A percentile compares a stretch with the other conserved stretches of the same genome.
Evolutionary conservation across 2,888 invertebrate species (phyloP).

Genomic region (Tenthredo mesomela): DNA sequence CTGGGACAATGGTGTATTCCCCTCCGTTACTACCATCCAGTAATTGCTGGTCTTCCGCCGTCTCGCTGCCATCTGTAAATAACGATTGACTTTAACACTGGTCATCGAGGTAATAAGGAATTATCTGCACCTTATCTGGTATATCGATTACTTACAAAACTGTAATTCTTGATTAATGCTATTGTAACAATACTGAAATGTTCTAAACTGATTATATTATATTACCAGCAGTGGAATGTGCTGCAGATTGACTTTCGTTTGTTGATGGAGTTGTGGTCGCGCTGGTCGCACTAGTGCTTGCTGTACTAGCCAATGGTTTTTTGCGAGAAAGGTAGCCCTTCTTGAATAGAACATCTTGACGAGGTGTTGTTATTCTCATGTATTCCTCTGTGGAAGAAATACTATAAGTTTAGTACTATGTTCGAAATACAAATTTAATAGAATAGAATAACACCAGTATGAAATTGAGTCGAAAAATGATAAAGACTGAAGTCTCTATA

Average conservation of each 20-base stretch:
- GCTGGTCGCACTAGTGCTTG: conserved; percentile 75
- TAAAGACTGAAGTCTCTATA: not conserved
- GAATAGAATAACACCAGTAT: not conserved
- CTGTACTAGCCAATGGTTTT: conserved; percentile 75
- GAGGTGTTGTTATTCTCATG: conserved; percentile 85
- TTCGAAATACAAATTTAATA: not conserved
- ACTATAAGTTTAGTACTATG: not conserved
- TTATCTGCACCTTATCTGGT: not conserved
- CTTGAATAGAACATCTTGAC: conserved; percentile 86
- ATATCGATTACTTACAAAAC: not conserved
- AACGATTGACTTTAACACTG: not conserved
- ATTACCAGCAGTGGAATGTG: conserved; percentile 77
- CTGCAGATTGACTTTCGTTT: conserved; percentile 75
- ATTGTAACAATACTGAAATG: not conserved
- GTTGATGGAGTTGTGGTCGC: conserved; percentile 76
- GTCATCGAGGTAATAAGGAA: conserved; percentile 11
- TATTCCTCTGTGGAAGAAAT: conserved; percentile 81
- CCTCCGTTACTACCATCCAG: conserved; percentile 68
- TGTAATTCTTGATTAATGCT: not conserved
- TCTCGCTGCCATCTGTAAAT: conserved; percentile 74
- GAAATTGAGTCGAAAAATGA: not conserved
- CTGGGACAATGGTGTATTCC: conserved; percentile 66
- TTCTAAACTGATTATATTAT: conserved; percentile 58
- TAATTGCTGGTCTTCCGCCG: conserved; percentile 74
- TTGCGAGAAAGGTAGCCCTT: conserved; percentile 84